Evolutionary conservation across 2,888 invertebrate species (phyloP).

Genomic region (Rhodophaea formosa): DNA sequence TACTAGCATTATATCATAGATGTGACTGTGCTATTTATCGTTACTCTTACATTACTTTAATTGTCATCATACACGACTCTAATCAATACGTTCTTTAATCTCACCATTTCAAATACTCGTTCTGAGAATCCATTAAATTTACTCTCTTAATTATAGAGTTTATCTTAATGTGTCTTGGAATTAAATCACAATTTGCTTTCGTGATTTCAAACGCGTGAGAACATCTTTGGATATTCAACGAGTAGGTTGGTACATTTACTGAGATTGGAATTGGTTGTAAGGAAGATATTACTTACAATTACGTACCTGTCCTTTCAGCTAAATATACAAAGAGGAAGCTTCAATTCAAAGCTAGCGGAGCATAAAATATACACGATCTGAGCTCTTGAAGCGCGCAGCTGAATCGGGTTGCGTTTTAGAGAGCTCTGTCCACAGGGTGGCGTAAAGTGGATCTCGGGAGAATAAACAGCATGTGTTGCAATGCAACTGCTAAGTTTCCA

Average conservation of each 20-base stretch:
- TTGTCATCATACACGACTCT: not conserved
- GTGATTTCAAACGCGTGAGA: not conserved
- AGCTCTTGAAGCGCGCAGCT: slow-evolving; percentile 22
- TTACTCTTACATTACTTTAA: not conserved
- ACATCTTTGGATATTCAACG: not conserved
- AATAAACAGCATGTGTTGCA: slow-evolving; percentile 30
- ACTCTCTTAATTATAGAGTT: not conserved
- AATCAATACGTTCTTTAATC: not conserved
- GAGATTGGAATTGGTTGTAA: not conserved
- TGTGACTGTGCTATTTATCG: not conserved
- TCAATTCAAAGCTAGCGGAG: slow-evolving; percentile 15
- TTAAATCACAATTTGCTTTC: not conserved
- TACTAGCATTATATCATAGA: not conserved
- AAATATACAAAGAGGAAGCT: slow-evolving; percentile 5
- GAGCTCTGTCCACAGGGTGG: slow-evolving; percentile 36
- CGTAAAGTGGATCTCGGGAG: slow-evolving; percentile 33
- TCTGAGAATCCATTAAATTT: not conserved
- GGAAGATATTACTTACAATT: not conserved
- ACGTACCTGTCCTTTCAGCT: not conserved
- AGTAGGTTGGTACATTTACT: not conserved
- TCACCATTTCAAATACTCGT: not conserved
- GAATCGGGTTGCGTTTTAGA: slow-evolving; percentile 31
- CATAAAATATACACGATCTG: slow-evolving; percentile 17
- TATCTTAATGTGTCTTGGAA: not conserved
- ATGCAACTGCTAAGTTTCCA: slow-evolving; percentile 20